Evolutionary conservation across 2,888 invertebrate genomes (phyloP).

Genomic region (Aleiodes testaceus): DNA sequence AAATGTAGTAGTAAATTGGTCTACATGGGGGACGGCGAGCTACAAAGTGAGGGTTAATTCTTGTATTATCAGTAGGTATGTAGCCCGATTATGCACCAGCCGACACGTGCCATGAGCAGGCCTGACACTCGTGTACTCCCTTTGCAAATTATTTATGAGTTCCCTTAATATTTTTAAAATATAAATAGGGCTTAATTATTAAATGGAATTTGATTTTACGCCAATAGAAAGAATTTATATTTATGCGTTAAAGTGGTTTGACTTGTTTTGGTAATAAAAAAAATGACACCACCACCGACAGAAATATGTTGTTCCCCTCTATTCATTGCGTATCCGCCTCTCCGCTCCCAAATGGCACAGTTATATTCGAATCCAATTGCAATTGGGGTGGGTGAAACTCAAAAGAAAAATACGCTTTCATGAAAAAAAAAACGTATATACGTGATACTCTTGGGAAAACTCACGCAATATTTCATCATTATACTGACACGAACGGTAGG

Average conservation of each 20-base stretch:
- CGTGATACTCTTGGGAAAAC: constrained; percentile 50
- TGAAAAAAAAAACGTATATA: constrained; percentile 23
- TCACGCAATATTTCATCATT: constrained; percentile 72
- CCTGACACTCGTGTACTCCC: constrained; percentile 35
- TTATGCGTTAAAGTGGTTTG: constrained; percentile 22
- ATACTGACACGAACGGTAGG: constrained; percentile 61
- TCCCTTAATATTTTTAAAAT: constrained; percentile 64
- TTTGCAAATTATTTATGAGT: constrained; percentile 71
- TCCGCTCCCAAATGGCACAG: constrained; percentile 54
- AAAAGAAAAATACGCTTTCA: not conserved
- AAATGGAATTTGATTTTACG: constrained; percentile 14
- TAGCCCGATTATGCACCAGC: constrained; percentile 62
- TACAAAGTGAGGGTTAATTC: constrained; percentile 34
- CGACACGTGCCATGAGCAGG: constrained; percentile 59
- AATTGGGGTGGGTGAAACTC: constrained; percentile 49
- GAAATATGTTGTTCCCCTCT: constrained; percentile 32
- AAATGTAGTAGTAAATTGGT: constrained; percentile 24
- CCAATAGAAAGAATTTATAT: constrained; percentile 27
- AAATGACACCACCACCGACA: constrained; percentile 12
- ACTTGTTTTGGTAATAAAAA: constrained; percentile 17
- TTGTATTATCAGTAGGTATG: constrained; percentile 30
- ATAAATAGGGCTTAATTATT: not conserved
- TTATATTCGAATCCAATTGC: constrained; percentile 65
- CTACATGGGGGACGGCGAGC: not conserved
- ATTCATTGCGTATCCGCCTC: constrained; percentile 7